Evolutionary conservation across 2,113 vertebrate genomes (phyloP).

Genomic region (Podiceps cristatus): DNA sequence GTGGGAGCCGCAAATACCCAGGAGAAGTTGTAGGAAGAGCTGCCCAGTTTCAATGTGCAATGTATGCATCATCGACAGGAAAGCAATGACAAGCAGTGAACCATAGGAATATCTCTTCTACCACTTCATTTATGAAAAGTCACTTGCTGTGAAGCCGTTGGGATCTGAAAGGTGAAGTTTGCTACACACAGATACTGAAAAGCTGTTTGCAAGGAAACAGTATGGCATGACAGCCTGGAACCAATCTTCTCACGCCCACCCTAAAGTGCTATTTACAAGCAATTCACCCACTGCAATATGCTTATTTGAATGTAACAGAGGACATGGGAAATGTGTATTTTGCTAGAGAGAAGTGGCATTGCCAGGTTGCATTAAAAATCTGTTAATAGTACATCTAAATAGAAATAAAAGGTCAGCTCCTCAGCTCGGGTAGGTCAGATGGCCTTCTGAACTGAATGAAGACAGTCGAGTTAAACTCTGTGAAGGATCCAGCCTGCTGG

Average conservation of each 20-base stretch:
- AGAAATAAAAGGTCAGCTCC: neutral
- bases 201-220: slow-evolving; percentile 64
- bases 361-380: neutral
- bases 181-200: slow-evolving; percentile 21
- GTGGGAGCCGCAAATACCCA: neutral
- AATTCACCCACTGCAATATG: slow-evolving; percentile 74
- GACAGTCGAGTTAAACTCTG: neutral
- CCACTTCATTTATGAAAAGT: neutral
- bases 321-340: slow-evolving; percentile 41
- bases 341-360: neutral
- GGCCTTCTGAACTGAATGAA: neutral
- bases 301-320: slow-evolving; percentile 54
- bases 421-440: neutral
- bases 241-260: slow-evolving; percentile 53
- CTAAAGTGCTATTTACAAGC: slow-evolving; percentile 71
- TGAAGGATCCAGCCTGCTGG: neutral
- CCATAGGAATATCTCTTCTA: neutral
- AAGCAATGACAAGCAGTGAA: neutral
- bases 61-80: neutral
- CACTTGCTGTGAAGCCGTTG: neutral
- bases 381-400: neutral
- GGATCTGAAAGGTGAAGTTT: slow-evolving; percentile 38
- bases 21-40: neutral
- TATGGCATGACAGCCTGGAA: slow-evolving; percentile 51
- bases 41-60: neutral